Conservation (phyloP, 2,113 vertebrate genomes). For the Halichoeres trimaculatus region DNA sequence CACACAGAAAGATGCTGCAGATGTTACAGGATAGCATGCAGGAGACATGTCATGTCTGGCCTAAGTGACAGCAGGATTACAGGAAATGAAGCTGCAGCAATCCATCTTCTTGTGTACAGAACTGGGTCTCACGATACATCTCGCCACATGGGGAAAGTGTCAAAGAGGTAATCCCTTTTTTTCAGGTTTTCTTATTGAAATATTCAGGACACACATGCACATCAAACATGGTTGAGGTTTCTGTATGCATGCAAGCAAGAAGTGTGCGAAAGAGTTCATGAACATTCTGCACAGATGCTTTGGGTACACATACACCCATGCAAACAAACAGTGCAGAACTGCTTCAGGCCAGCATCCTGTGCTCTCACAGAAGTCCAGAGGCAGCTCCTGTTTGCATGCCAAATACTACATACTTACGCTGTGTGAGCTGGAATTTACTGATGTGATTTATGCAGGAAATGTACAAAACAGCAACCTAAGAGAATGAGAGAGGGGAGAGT, state of each 20-base stretch:
- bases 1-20: neutral
- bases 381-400: conserved; percentile 46
- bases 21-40: conserved; percentile 1
- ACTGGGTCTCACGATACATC: conserved; percentile 51
- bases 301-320: conserved; percentile 2
- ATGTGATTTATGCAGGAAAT: conserved; percentile 39
- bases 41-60: neutral
- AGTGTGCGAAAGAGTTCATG: conserved; percentile 9
- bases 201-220: conserved; percentile 37
- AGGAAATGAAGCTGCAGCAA: conserved; percentile 36
- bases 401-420: conserved; percentile 33
- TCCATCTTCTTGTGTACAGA: conserved; percentile 53
- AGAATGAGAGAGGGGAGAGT: neutral
- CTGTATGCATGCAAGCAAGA: conserved; percentile 3
- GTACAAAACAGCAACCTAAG: neutral
- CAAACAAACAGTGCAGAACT: conserved; percentile 17
- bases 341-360: conserved; percentile 10
- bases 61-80: conserved; percentile 46
- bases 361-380: conserved; percentile 16
- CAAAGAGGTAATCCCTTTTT: conserved; percentile 31
- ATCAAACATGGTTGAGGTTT: neutral
- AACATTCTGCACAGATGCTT: conserved; percentile 41
- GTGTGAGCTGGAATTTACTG: conserved; percentile 35
- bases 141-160: conserved; percentile 35
- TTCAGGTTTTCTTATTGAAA: conserved; percentile 35